These are phyloP conservation scores for Mimumesa dahlbomi DNA, from an alignment of 2,888 invertebrate genomes.

Conservation along the genomic window DNA sequence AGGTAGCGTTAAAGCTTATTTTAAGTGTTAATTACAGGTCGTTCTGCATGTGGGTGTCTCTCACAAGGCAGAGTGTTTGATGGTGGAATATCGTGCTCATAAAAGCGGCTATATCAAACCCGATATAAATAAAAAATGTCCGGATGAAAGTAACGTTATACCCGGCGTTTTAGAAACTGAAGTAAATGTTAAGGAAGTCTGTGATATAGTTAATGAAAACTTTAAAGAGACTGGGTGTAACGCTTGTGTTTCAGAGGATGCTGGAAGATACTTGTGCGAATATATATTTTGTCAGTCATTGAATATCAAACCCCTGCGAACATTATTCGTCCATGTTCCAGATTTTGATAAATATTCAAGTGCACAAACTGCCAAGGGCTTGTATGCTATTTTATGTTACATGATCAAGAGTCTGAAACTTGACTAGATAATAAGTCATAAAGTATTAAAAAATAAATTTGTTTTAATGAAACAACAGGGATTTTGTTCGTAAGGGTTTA, in stretches of 20 bases:
- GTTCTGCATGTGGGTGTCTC: constrained; percentile 92
- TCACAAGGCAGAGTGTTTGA: constrained; percentile 83
- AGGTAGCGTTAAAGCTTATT: background rate
- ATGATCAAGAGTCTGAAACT: constrained; percentile 50
- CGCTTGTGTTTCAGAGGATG: constrained; percentile 83
- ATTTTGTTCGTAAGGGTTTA: background rate
- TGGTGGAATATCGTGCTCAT: constrained; percentile 87
- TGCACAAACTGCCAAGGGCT: constrained; percentile 83
- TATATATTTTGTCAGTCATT: constrained; percentile 91
- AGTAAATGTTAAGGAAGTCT: constrained; percentile 82
- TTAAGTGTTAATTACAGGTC: constrained; percentile 81
- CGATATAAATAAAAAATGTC: constrained; percentile 81
- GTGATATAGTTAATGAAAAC: constrained; percentile 81
- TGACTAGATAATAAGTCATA: background rate
- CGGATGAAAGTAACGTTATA: constrained; percentile 81
- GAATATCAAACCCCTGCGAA: constrained; percentile 83
- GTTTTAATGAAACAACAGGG: background rate
- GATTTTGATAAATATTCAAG: constrained; percentile 84
- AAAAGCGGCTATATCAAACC: constrained; percentile 82
- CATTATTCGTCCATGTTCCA: constrained; percentile 91
- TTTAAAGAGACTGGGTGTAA: constrained; percentile 72
- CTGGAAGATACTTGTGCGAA: constrained; percentile 91
- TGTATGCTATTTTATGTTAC: constrained; percentile 79
- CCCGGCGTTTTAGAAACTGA: constrained; percentile 82
- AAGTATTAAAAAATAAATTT: background rate